phyloP scores from a whole-genome alignment of 2,888 invertebrate species.

The Sesamia inferens region DNA sequence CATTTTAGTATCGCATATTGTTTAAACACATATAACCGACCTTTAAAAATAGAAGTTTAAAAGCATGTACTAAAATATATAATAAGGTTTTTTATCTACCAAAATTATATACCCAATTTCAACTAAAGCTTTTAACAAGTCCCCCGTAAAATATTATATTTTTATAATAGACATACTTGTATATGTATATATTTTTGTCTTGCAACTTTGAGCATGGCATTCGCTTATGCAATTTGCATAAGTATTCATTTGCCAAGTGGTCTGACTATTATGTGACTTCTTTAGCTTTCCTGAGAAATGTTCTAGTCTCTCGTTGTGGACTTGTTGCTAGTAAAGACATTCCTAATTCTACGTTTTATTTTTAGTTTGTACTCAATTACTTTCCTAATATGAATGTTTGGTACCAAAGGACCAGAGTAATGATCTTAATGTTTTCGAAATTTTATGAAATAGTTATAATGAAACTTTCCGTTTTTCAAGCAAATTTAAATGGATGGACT shows the following conservation, averaged over 20 bases:
- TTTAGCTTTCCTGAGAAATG: slow-evolving; percentile 53
- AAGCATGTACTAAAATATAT: background rate
- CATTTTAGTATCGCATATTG: background rate
- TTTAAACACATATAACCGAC: too few species aligned
- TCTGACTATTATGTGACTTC: slow-evolving; percentile 52
- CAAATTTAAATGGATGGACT: background rate
- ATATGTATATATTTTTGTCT: slow-evolving; percentile 39
- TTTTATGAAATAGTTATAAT: background rate
- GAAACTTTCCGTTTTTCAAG: background rate
- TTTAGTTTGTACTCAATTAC: slow-evolving; percentile 27
- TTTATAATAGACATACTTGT: slow-evolving; percentile 27
- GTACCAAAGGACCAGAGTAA: background rate
- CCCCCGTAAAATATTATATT: slow-evolving; percentile 8
- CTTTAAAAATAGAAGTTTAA: background rate
- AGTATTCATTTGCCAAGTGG: slow-evolving; percentile 56
- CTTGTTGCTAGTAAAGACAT: slow-evolving; percentile 45
- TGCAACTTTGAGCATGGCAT: slow-evolving; percentile 31
- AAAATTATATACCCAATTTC: background rate
- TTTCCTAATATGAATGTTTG: slow-evolving; percentile 23
- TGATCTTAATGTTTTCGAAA: background rate
- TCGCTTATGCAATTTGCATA: slow-evolving; percentile 47
- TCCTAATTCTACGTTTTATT: slow-evolving; percentile 27
- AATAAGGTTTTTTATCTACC: background rate
- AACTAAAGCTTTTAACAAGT: slow-evolving; percentile 21
- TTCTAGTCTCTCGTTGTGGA: slow-evolving; percentile 34